Evolutionary conservation across 2,888 invertebrate genomes (phyloP), one percentile per base, ranked within the genome.

Genomic region (Shargacucullia verbasci): DNA sequence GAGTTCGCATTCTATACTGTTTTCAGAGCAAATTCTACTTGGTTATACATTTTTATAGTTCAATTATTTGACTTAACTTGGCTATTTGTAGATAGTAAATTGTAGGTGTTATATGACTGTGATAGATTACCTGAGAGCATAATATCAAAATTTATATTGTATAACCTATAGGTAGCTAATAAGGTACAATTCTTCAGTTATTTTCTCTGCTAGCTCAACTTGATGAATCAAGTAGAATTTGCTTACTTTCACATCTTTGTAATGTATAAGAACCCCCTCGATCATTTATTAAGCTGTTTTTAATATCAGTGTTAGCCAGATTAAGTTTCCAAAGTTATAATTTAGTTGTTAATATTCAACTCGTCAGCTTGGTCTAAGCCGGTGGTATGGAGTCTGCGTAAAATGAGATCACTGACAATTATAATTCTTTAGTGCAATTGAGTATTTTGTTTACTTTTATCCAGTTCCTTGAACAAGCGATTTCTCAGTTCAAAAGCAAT

Each of bases 401-500:
- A 81, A 84, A 84, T 86, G 79, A 85, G 80, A 84, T 89, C 86
- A 88, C 84, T 86, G 85, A 86, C 82, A 89, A 92, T 89, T 92
- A 93, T 86, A 93, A 89, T 89, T 91, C 87, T 91, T 91, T 93
- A 93, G 91, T 91, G 91, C 91, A 92, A 92, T 93, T 90, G 56
- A 81, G 68, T 46, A 12, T 60, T 61, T 80, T 82, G 83, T 87
- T 88, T 88, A 71, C 58, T 72, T 84, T 78, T 6, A 44, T n/a
- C 27, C 9, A 9, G 29, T 29, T 4, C 43, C 55, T 27, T 8
- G 2, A 15, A 4, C 5, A 10, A 38, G 9, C 38, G 6, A 3
- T 5, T 29, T 6, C 29, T 29, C 1, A 9, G 29, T 29, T 2
- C 29, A 29, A 29, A 20, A 29, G 29, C 7, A 29, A 29, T 4